phyloP scores from a whole-genome alignment of 1,140 invertebrate species.

The Ostrea edulis region DNA sequence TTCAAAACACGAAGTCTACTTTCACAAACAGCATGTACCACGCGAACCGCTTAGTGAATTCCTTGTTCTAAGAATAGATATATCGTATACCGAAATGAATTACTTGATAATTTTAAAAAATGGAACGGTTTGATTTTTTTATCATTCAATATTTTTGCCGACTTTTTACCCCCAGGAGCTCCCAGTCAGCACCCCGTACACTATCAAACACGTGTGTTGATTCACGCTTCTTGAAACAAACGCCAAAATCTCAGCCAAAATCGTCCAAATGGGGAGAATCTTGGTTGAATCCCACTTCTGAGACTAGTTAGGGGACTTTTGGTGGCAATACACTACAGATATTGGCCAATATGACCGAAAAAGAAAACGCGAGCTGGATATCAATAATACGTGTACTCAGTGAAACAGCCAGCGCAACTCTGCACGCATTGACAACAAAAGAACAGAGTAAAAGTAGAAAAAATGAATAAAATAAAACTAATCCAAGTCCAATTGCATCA shows the following conservation, averaged over 20 bases:
- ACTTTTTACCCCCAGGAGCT: conserved; percentile 6
- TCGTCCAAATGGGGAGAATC: background rate
- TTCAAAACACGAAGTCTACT: background rate
- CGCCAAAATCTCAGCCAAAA: background rate
- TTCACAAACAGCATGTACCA: background rate
- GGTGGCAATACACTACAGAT: background rate
- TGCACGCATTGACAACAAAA: too few relatives aligned
- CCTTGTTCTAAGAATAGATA: too few relatives aligned
- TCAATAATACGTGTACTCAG: too few relatives aligned
- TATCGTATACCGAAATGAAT: background rate
- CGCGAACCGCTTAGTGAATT: too few relatives aligned
- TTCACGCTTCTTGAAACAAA: background rate
- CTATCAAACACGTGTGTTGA: background rate
- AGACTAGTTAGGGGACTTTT: background rate
- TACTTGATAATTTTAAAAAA: background rate
- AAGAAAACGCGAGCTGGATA: too few relatives aligned
- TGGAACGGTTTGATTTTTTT: background rate
- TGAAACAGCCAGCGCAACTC: too few relatives aligned
- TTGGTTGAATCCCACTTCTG: background rate
- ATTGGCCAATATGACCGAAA: too few relatives aligned
- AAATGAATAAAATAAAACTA: too few relatives aligned
- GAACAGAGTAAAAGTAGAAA: too few relatives aligned
- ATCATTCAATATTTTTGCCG: background rate
- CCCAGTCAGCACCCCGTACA: background rate
- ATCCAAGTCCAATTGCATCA: too few relatives aligned